Evolutionary conservation across 2,113 vertebrate genomes (phyloP).

Genomic region (Serinus canaria): DNA sequence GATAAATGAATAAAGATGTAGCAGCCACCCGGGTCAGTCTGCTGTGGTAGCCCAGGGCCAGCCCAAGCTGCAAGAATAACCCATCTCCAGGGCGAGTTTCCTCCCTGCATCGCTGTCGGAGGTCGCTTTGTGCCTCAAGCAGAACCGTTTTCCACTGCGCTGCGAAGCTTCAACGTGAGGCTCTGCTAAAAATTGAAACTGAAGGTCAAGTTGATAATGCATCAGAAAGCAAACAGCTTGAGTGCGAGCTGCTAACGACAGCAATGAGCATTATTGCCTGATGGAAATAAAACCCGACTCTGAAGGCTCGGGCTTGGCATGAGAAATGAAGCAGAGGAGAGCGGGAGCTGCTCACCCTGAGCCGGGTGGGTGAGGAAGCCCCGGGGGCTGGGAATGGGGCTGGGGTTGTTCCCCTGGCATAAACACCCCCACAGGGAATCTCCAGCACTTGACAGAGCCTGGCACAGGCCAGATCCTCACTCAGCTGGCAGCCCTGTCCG

Average conservation of each 20-base stretch:
- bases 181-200: constrained; percentile 54
- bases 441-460: background rate
- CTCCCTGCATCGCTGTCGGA: background rate
- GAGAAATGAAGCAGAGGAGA: constrained; percentile 19
- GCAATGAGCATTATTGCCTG: constrained; percentile 59
- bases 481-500: background rate
- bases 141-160: background rate
- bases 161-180: background rate
- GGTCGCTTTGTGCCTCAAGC: background rate
- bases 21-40: background rate
- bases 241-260: constrained; percentile 60
- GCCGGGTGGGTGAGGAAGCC: background rate
- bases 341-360: background rate
- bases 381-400: background rate
- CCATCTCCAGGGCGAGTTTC: background rate
- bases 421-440: background rate
- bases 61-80: background rate
- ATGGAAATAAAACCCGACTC: constrained; percentile 57
- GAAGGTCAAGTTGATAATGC: constrained; percentile 66
- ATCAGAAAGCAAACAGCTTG: constrained; percentile 68
- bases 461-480: background rate
- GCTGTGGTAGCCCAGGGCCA: background rate
- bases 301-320: background rate
- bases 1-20: background rate
- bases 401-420: accelerated